Evolutionary conservation across 1,140 invertebrate species (phyloP).

Genomic region (Trichonephila inaurata): DNA sequence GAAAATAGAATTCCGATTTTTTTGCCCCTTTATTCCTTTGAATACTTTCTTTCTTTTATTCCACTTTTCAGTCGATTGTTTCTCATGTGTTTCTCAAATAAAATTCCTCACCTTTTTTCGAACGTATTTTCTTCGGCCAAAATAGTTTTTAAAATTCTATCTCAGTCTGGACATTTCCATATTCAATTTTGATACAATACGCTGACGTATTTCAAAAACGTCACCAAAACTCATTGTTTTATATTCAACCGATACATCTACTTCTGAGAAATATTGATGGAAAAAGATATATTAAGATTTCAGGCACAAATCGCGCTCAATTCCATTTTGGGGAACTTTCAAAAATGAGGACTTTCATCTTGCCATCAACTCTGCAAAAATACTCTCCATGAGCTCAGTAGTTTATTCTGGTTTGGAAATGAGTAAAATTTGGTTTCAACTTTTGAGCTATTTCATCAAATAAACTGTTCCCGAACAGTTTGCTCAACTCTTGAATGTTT

Average conservation of each 20-base stretch:
- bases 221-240: conserved; percentile 15
- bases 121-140: neutral
- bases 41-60: neutral
- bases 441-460: too few relatives aligned
- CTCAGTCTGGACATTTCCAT: neutral
- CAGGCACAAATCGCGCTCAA: neutral
- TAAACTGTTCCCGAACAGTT: too few relatives aligned
- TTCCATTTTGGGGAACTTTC: neutral
- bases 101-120: neutral
- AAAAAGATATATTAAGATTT: neutral
- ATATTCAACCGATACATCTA: neutral
- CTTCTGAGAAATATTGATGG: neutral
- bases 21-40: neutral
- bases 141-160: conserved; percentile 4
- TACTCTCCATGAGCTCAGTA: too few relatives aligned
- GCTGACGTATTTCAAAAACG: conserved; percentile 16
- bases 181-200: neutral
- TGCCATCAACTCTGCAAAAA: too few relatives aligned
- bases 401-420: too few relatives aligned
- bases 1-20: neutral
- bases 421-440: too few relatives aligned
- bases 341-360: too few relatives aligned
- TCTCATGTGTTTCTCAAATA: neutral
- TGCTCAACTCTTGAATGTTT: too few relatives aligned
- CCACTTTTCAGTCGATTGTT: neutral